Base-by-base conservation (phyloP, 2,113 vertebrate species). In the Myrmecophaga tridactyla region DNA sequence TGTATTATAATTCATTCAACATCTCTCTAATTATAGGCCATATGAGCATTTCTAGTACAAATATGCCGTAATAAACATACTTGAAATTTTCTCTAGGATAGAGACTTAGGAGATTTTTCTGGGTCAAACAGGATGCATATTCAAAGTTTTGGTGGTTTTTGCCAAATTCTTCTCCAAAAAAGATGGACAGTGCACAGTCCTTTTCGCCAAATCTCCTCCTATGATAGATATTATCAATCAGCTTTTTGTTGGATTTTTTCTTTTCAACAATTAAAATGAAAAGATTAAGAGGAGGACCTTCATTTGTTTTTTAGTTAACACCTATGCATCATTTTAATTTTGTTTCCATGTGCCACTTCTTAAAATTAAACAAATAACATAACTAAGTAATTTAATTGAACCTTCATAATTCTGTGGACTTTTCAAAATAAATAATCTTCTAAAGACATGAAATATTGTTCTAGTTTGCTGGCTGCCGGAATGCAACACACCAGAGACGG, bases 371-470 rank as follows among this genome's bases (percentile, higher is more conserved):
- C 25, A 67, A 2, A 31, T 62, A 65, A 70, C 70, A 15, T 0
- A 82, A 73, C 4, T 83, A 46, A 63, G 29, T 58, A 18, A 67
- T 72, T 70, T 77, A 81, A 80, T 39, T 89, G 36, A 76, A 60
- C 31, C 18, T 72, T 89, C 27, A 60, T 29, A 65, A 1, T 39
- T 14, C 11, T 3, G 82, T 43, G 56, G 88, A 80, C 43, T 63
- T 80, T 92, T 89, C 39, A 77, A 89, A 90, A 58, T 75, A 89
- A 72, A 88, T 51, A 73, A 63, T 31, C 43, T 87, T 69, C 25
- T 73, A 87, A 51, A 87, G 14, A 84, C 20, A 53, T 86, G 15
- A 86, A 11, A 84, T 21, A 56, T 87, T n/a, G n/a, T n/a, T n/a
- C n/a, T n/a, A n/a, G n/a, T n/a, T n/a, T n/a, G n/a, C n/a, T n/a